Conservation (phyloP, 2,888 invertebrate species). For the Ormyrus rosae region DNA sequence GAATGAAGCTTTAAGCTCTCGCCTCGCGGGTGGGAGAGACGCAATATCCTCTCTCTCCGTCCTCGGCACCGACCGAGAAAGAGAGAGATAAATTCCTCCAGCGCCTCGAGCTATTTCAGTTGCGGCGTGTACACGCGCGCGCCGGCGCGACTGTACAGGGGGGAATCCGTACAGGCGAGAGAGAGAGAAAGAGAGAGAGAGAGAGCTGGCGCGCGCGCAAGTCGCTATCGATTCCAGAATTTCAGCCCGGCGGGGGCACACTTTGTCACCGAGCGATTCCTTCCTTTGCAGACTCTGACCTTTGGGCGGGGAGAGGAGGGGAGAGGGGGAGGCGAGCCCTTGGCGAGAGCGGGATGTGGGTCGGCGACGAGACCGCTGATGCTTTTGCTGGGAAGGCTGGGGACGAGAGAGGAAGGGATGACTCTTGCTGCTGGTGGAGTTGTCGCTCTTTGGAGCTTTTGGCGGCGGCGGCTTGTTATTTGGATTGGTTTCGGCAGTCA, state of each 20-base stretch:
- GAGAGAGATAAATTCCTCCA: not conserved
- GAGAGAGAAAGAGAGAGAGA: not conserved
- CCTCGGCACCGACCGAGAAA: not conserved
- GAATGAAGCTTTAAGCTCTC: too few species aligned
- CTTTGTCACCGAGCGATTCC: constrained; percentile 13
- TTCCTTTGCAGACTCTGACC: not conserved
- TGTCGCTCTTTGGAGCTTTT: too few species aligned
- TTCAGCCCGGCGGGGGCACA: constrained; percentile 9
- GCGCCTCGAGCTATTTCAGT: not conserved
- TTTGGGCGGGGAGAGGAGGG: not conserved
- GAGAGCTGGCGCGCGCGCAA: not conserved
- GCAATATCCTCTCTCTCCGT: not conserved
- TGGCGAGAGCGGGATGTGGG: constrained; percentile 12
- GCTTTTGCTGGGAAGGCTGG: too few species aligned
- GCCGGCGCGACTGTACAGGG: constrained; percentile 9
- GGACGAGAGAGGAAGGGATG: too few species aligned
- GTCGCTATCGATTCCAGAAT: constrained; percentile 42
- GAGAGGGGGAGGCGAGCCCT: not conserved
- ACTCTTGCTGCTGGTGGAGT: too few species aligned
- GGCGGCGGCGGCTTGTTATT: too few species aligned
- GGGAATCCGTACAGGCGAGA: not conserved
- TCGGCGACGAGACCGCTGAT: not conserved
- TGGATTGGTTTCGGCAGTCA: too few species aligned
- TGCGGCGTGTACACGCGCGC: constrained; percentile 5
- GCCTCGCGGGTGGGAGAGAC: not conserved